phyloP scores from a whole-genome alignment of 2,113 vertebrate genomes.

The Trachemys scripta region DNA sequence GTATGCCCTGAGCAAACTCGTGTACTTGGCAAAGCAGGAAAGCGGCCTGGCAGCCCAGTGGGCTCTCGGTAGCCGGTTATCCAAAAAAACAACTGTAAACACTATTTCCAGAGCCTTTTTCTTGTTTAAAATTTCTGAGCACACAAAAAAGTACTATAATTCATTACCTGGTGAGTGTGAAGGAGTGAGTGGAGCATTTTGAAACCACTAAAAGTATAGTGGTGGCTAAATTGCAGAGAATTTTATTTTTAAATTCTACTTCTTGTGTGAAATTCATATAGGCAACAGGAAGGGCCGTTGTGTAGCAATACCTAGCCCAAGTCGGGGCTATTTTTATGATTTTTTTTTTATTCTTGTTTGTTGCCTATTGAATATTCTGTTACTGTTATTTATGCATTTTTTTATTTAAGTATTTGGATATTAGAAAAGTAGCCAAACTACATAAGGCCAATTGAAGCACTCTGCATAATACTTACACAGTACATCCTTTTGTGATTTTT shows the following conservation, averaged over 20 bases:
- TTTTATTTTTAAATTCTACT: not conserved
- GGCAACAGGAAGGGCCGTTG: constrained; percentile 50
- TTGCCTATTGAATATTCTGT: constrained; percentile 2
- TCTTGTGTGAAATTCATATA: constrained; percentile 10
- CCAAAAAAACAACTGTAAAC: constrained; percentile 50
- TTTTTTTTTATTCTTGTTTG: constrained; percentile 1
- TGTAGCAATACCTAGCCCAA: not conserved
- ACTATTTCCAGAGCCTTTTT: constrained; percentile 69
- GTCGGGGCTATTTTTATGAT: not conserved
- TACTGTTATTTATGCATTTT: constrained; percentile 53
- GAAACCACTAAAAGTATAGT: constrained; percentile 14
- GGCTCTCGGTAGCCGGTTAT: not conserved
- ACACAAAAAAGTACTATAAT: constrained; percentile 38
- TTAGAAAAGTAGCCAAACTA: constrained; percentile 56
- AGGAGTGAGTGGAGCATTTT: constrained; percentile 34
- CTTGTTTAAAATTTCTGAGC: constrained; percentile 75
- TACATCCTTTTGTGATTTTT: constrained; percentile 55
- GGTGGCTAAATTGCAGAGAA: constrained; percentile 2
- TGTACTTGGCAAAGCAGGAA: not conserved
- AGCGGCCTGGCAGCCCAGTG: not conserved
- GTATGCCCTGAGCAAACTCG: constrained; percentile 20
- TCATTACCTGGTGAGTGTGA: constrained; percentile 34
- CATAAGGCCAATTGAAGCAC: constrained; percentile 37
- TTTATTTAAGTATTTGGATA: constrained; percentile 60
- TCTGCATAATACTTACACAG: constrained; percentile 55